Conservation (phyloP, 2,888 invertebrate genomes). For the Didymodactylos carnosus region DNA sequence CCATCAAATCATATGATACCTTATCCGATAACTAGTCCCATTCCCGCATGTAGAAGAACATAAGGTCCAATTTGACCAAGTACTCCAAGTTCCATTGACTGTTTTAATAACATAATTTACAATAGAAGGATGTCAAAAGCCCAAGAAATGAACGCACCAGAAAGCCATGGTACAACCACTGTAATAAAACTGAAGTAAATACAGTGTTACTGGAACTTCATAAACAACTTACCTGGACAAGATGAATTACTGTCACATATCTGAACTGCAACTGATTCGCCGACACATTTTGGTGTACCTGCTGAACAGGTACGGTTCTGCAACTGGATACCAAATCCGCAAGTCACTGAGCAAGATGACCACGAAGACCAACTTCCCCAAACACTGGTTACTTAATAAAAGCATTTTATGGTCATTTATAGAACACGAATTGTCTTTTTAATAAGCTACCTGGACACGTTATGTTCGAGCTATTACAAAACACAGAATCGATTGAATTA, state of each 20-base stretch:
- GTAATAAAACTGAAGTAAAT: neutral
- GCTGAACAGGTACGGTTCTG: neutral
- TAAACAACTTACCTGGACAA: neutral
- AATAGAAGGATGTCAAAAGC: neutral
- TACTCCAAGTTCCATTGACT: neutral
- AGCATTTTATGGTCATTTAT: no score
- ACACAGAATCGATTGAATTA: neutral
- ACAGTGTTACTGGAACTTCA: neutral
- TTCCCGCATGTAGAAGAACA: slow-evolving; percentile 10
- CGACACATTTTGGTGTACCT: neutral
- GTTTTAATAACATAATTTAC: neutral
- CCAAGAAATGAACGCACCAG: neutral
- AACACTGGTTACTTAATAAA: no score
- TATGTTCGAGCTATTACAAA: neutral
- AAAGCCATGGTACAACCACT: neutral
- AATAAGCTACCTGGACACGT: no score
- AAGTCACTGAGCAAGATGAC: no score
- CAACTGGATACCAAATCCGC: neutral
- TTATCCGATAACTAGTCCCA: neutral
- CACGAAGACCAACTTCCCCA: no score
- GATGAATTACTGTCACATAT: neutral
- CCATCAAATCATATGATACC: no score
- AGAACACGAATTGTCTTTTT: no score
- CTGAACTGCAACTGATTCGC: neutral
- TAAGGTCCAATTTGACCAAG: slow-evolving; percentile 1